Percentiles rank a stretch among this genome's conserved stretches.
Evolutionary conservation across 2,113 vertebrate species (phyloP).

Genomic region (Neopipo cinnamomea): DNA sequence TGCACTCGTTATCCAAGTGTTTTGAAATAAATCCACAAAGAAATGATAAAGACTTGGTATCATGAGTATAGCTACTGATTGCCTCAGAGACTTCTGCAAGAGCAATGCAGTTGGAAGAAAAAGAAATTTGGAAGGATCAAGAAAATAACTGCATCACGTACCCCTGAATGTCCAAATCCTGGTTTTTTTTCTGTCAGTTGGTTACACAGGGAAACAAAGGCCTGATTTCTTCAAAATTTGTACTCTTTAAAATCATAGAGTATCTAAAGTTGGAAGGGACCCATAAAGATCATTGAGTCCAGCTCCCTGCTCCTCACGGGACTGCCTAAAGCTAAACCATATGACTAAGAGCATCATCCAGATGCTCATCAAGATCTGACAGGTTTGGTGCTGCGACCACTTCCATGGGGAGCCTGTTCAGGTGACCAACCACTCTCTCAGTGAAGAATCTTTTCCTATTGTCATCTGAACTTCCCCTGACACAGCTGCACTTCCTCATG

Average conservation of each 20-base stretch:
- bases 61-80: background rate
- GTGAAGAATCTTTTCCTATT: background rate
- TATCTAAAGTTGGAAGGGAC: background rate
- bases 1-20: background rate
- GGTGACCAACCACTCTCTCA: accelerated
- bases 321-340: background rate
- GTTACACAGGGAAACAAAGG: background rate
- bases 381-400: background rate
- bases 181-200: background rate
- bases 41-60: background rate
- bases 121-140: background rate
- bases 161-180: background rate
- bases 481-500: background rate
- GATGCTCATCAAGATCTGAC: background rate
- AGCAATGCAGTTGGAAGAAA: background rate
- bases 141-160: background rate
- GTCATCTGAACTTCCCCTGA: background rate
- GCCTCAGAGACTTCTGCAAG: background rate
- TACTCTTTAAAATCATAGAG: background rate
- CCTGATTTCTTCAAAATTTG: background rate
- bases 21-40: background rate
- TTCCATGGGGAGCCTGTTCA: background rate
- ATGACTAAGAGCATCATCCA: background rate
- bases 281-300: background rate
- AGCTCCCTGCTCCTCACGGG: background rate